Base-by-base conservation (phyloP, 2,113 vertebrate species). In the Gopherus flavomarginatus region DNA sequence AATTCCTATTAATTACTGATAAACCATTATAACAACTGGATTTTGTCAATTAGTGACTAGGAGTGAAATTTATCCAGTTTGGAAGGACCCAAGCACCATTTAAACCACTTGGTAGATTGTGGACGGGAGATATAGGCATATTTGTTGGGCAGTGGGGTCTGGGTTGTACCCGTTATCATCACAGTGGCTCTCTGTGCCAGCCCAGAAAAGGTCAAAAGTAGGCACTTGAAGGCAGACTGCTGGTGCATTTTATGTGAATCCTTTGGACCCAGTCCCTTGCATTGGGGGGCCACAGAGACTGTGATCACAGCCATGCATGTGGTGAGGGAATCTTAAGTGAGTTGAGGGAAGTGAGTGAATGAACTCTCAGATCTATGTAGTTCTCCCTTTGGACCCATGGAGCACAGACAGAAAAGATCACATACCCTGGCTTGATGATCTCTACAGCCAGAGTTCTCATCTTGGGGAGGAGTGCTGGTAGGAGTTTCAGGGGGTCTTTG, bases 371-470 rank as follows among this genome's bases (percentile, higher is more conserved):
- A 50, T 89, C 50, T 14, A 47, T 1, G 5, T 53, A 53, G 54
- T 78, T 93, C 57, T 78, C 6, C 3, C 4, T 92, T 65, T 49
- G 3, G 1, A 69, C 3, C 88, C 11, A 13, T 90, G 50, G 16
- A 80, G 14, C 89, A 65, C 11, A 1, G 0, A 1, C 44, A 31
- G 19, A 11, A 91, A 75, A n/a, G 89, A 57, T 52, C 59, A 24
- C 5, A 52, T 21, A 52, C 1, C 1, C 0, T 1, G 11, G 75
- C n/a, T 75, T 80, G 26, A 16, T 11, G 5, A 14, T 22, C 65
- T 38, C 65, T 72, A 38, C 3, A 27, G 6, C 14, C 3, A 44
- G 11, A 72, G 44, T 59, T 42, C 29, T 0, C 1, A 24, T 2
- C 8, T 1, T 27, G 9, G 75, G 7, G 29, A 4, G 57, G 4